These are phyloP conservation scores for Clanis bilineata DNA, from an alignment of 2,888 invertebrate genomes.

Conservation along the genomic window DNA sequence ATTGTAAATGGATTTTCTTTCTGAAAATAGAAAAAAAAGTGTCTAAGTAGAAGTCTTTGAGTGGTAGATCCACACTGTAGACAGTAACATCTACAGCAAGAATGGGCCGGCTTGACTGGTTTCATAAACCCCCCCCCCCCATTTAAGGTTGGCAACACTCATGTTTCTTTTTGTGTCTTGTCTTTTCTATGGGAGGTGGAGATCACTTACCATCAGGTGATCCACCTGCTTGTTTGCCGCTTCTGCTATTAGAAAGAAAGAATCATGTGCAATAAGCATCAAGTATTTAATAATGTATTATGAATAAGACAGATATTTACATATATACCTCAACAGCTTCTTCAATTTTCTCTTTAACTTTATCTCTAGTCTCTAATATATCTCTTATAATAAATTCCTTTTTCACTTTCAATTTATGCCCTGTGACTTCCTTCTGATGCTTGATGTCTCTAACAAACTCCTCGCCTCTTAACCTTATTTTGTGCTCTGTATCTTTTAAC, in stretches of 20 bases:
- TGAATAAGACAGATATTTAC: background rate
- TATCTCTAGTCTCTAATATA: slow-evolving; percentile 86
- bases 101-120: no score
- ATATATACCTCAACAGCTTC: slow-evolving; percentile 86
- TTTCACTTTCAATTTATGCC: slow-evolving; percentile 75
- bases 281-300: background rate
- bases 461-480: slow-evolving; percentile 68
- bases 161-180: no score
- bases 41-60: no score
- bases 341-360: slow-evolving; percentile 87
- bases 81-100: no score
- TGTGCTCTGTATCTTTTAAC: slow-evolving; percentile 82
- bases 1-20: slow-evolving; percentile 96
- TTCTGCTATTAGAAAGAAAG: no score
- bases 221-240: no score
- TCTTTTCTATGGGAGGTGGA: no score
- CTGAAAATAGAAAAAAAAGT: slow-evolving; percentile 46
- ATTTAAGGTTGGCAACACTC: no score
- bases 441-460: slow-evolving; percentile 71
- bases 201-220: no score
- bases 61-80: no score
- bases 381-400: slow-evolving; percentile 86
- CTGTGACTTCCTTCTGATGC: slow-evolving; percentile 69
- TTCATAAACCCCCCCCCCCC: no score
- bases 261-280: no score